phyloP scores from a whole-genome alignment of 2,113 vertebrate species.

The Prunella fulvescens region DNA sequence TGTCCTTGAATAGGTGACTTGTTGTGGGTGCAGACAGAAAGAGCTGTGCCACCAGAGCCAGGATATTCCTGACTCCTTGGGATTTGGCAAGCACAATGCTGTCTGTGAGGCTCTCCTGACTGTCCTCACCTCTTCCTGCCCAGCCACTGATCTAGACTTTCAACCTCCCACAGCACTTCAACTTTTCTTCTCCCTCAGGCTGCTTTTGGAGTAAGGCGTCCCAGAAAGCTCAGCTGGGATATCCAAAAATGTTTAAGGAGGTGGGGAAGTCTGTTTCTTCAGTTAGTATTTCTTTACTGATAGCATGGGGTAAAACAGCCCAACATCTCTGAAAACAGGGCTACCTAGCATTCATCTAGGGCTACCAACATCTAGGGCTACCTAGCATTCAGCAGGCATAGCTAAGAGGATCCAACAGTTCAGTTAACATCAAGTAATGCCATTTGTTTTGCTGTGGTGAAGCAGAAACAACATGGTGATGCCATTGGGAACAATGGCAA shows the following conservation, averaged over 20 bases:
- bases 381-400: neutral
- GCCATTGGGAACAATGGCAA: conserved; percentile 36
- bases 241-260: neutral
- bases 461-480: neutral
- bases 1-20: neutral
- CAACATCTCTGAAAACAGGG: neutral
- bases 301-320: neutral
- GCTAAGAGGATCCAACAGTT: neutral
- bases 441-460: neutral
- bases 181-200: neutral
- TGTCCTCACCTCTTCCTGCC: neutral
- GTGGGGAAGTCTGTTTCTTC: neutral
- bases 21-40: neutral
- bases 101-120: rapidly evolving
- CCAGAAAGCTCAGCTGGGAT: neutral
- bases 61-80: neutral
- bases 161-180: rapidly evolving
- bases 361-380: neutral
- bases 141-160: neutral
- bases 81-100: neutral
- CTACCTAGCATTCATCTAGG: neutral
- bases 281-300: neutral
- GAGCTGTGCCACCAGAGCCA: neutral
- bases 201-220: neutral
- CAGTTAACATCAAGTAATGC: neutral